A percentile compares a stretch with the other conserved stretches of the same genome.
Evolutionary conservation across 2,797 vertebrate species (phyloP).

Genomic region (Lacerta bilineata): DNA sequence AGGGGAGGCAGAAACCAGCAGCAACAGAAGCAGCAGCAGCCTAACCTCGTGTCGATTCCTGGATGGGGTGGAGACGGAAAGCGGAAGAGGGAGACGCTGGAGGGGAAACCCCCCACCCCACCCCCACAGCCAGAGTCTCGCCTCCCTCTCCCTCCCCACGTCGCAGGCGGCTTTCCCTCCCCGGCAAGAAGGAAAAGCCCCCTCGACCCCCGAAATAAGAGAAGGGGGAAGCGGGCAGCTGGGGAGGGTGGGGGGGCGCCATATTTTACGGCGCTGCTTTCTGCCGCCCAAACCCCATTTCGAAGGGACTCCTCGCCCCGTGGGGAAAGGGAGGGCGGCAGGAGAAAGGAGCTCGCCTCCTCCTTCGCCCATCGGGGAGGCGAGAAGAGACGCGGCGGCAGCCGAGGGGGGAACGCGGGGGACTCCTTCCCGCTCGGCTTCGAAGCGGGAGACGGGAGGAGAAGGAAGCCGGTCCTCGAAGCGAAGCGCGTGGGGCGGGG

Average conservation of each 20-base stretch:
- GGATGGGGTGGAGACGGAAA: not conserved
- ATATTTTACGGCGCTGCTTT: no score
- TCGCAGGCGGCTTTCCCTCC: not conserved
- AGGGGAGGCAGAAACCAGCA: not conserved
- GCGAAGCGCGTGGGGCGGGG: not conserved
- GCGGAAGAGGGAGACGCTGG: not conserved
- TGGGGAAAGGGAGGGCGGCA: no score
- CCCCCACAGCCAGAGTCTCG: not conserved
- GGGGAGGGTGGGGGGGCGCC: no score
- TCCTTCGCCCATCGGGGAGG: no score
- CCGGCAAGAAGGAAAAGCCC: not conserved
- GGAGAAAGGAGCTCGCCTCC: no score
- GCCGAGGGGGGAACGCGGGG: not conserved
- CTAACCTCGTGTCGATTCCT: slow-evolving; percentile 9
- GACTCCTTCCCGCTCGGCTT: no score
- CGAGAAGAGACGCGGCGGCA: not conserved
- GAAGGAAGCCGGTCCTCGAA: not conserved
- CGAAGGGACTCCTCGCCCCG: not conserved
- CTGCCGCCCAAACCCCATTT: not conserved
- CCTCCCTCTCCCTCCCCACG: not conserved
- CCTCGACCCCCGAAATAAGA: no score
- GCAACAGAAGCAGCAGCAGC: not conserved
- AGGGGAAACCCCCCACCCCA: not conserved
- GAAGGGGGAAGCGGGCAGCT: not conserved
- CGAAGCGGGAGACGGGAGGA: not conserved